Percentiles rank a stretch among this genome's conserved stretches.
phyloP scores from a whole-genome alignment of 30 jellyfish, hydroid and myxozoan genomes.

The Pseudorhiza aurosa region DNA sequence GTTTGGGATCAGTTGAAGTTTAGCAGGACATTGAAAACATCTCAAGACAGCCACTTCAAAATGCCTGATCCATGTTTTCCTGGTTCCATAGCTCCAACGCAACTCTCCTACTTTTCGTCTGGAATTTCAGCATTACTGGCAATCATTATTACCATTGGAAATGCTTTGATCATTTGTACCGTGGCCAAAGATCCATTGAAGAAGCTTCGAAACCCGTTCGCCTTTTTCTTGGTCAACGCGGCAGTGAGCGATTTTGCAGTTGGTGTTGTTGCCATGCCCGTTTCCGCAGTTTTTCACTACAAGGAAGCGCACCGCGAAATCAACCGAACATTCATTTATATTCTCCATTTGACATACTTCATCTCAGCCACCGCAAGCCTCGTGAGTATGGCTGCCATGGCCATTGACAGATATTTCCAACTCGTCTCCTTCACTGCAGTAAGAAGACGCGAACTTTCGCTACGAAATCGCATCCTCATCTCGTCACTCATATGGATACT shows the following conservation, averaged over 20 bases:
- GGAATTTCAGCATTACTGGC: constrained; percentile 55
- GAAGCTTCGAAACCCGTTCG: constrained; percentile 90
- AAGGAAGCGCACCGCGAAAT: constrained; percentile 70
- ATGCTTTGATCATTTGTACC: constrained; percentile 58
- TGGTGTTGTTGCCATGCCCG: constrained; percentile 86
- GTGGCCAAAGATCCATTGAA: constrained; percentile 82
- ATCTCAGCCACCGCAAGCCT: constrained; percentile 90
- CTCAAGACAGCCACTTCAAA: not conserved
- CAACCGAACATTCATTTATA: constrained; percentile 15
- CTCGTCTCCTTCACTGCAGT: constrained; percentile 56
- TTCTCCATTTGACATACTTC: constrained; percentile 77
- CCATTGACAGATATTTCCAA: constrained; percentile 82
- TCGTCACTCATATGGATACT: constrained; percentile 69
- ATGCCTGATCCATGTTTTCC: constrained; percentile 79
- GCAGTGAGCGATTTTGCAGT: constrained; percentile 84
- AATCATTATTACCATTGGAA: constrained; percentile 62
- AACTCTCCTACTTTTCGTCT: constrained; percentile 79
- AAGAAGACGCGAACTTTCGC: constrained; percentile 59
- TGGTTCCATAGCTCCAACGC: constrained; percentile 77
- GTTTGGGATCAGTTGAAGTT: no score
- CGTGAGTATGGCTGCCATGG: constrained; percentile 82
- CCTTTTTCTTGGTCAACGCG: constrained; percentile 75
- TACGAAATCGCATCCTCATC: constrained; percentile 39
- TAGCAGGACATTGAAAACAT: no score
- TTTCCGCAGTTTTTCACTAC: constrained; percentile 73